A percentile compares a stretch with the other conserved stretches of the same genome.
These are phyloP conservation scores for Mionectes macconnelli DNA, from an alignment of 2,113 vertebrate species.

Conservation along the genomic window DNA sequence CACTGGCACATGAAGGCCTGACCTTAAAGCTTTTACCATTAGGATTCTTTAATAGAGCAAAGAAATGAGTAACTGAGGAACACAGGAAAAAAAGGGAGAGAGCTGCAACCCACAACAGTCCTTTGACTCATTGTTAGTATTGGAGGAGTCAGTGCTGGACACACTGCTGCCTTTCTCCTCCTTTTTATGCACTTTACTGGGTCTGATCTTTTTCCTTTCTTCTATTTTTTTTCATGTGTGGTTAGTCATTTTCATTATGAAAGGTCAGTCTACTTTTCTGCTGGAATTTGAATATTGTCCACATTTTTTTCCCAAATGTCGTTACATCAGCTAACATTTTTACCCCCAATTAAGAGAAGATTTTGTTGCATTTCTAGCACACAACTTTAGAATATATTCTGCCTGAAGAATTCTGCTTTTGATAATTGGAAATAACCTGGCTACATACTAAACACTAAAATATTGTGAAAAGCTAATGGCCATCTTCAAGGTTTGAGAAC, in stretches of 20 bases:
- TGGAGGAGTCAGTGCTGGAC: neutral
- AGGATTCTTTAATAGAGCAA: constrained; percentile 19
- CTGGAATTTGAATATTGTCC: constrained; percentile 51
- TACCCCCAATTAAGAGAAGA: constrained; percentile 39
- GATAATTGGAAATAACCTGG: constrained; percentile 29
- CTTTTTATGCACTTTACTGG: neutral
- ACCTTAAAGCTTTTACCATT: constrained; percentile 15
- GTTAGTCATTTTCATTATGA: constrained; percentile 53
- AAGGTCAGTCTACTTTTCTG: constrained; percentile 58
- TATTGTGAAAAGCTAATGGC: constrained; percentile 2
- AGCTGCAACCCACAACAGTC: neutral
- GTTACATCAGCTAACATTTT: constrained; percentile 55
- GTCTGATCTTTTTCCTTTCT: neutral
- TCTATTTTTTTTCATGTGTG: neutral
- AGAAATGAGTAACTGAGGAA: constrained; percentile 21
- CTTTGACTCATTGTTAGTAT: neutral
- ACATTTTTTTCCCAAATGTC: constrained; percentile 50
- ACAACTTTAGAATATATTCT: neutral
- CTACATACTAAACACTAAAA: neutral
- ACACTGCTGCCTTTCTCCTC: neutral
- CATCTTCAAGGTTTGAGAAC: constrained; percentile 3
- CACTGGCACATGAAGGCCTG: neutral
- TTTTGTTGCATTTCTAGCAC: constrained; percentile 42
- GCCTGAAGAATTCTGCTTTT: constrained; percentile 20
- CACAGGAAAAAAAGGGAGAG: neutral